phyloP scores from a whole-genome alignment of 2,888 invertebrate species.

The Crocallis elinguaria region DNA sequence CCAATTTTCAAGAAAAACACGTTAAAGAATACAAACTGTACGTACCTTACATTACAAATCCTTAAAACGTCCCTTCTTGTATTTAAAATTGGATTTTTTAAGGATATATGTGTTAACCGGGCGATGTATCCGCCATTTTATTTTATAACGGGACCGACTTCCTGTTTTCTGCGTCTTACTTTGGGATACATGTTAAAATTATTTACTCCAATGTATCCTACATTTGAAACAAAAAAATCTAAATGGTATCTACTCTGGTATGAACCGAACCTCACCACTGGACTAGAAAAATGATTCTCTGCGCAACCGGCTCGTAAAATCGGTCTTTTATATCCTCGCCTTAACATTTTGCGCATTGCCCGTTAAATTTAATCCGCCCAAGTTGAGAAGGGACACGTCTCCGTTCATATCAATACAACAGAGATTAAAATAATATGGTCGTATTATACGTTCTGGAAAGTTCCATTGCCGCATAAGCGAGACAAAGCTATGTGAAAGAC shows the following conservation, averaged over 20 bases:
- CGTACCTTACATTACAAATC: conserved; percentile 60
- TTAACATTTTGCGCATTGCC: conserved; percentile 25
- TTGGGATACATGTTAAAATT: conserved; percentile 49
- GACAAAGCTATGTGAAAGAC: conserved; percentile 34
- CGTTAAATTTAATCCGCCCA: conserved; percentile 27
- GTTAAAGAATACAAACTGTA: conserved; percentile 37
- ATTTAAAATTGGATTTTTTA: conserved; percentile 44
- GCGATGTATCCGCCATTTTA: conserved; percentile 73
- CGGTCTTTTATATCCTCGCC: conserved; percentile 53
- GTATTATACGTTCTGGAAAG: conserved; percentile 40
- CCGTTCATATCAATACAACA: background rate
- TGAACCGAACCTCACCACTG: conserved; percentile 57
- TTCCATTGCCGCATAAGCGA: conserved; percentile 41
- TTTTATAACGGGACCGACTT: conserved; percentile 51
- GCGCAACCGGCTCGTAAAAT: conserved; percentile 28
- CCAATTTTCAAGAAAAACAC: background rate
- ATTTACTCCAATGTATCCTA: conserved; percentile 46
- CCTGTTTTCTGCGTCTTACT: conserved; percentile 44
- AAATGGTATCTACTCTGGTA: conserved; percentile 25
- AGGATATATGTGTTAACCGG: conserved; percentile 63
- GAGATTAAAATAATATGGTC: conserved; percentile 28
- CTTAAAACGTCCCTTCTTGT: conserved; percentile 47
- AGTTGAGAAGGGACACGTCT: conserved; percentile 7
- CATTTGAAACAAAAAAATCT: conserved; percentile 46
- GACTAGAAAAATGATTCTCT: conserved; percentile 58